These are phyloP conservation scores for Lagopus muta DNA, from an alignment of 2,113 vertebrate species.

Conservation along the genomic window DNA sequence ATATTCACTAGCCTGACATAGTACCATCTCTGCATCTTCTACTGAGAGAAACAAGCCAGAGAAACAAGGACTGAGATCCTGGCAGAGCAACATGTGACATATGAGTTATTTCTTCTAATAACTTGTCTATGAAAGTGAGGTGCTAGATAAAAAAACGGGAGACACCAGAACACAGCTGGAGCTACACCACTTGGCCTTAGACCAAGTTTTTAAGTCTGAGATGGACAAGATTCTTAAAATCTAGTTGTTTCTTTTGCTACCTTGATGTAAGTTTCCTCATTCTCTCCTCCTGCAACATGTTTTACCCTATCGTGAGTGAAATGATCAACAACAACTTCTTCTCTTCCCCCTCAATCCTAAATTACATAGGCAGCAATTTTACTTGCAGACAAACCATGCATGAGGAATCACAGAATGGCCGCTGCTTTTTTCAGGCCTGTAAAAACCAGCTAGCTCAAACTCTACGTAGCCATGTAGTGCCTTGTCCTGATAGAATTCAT, in stretches of 20 bases:
- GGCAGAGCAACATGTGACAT: neutral
- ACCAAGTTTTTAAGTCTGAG: rapidly evolving
- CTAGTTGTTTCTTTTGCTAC: neutral
- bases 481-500: neutral
- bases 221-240: neutral
- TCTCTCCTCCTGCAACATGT: neutral
- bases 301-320: neutral
- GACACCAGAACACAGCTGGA: neutral
- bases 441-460: neutral
- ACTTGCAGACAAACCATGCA: neutral
- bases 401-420: neutral
- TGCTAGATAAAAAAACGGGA: neutral
- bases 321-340: neutral
- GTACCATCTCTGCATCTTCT: neutral
- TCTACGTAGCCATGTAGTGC: neutral
- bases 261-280: neutral
- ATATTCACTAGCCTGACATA: neutral
- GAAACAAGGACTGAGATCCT: neutral
- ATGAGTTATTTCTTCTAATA: neutral
- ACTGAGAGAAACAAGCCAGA: neutral
- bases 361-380: neutral
- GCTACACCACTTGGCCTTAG: neutral
- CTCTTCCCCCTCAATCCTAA: neutral
- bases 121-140: neutral
- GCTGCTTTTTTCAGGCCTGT: neutral